Base-by-base conservation (phyloP, 2,797 vertebrate species). In the Ctenopoma kingsleyae region DNA sequence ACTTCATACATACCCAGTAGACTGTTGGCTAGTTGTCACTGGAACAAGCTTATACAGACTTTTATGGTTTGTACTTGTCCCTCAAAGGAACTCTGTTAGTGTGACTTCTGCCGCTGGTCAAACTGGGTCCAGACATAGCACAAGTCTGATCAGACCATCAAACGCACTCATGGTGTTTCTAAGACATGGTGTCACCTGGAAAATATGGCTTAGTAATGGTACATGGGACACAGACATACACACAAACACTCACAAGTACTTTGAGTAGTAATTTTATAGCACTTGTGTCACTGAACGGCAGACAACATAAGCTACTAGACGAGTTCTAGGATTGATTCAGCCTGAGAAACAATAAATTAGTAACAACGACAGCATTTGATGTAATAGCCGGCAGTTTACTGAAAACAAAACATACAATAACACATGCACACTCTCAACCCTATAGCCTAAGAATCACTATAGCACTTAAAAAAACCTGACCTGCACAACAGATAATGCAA, bases 181-280 rank as follows among this genome's bases (percentile, higher is more conserved):
- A 77, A 71, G 72, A 84, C 83, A 59, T 79, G 36, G 53, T 82
- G 77, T 88, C 77, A 85, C 69, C 68, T 81, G 87, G 88, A 89
- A 91, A 90, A 74, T 81, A 87, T 85, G 78, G 23, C 15, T 74
- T 51, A 22, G 57, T 55, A 62, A 63, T 46, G 25, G 54, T 52
- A 47, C 32, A 55, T 3, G 43, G 36, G 22, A 54, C 19, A 67
- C 30, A 63, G 57, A 58, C 4, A 50, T 20, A 58, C 55, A 72
- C 38, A 70, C 35, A 53, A 25, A 66, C 27, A 36, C 22, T 3
- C 25, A 27, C 5, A 22, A 32, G 30, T 32, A 32, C 25, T 32
- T 32, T 38, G 30, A 22, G 15, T 22, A 8, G 22, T 46, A n/a
- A 44, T 9, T 55, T n/a, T 6, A 41, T 46, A 12, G 32, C 46